Evolutionary conservation across 2,113 vertebrate species (phyloP).

Genomic region (Coregonus clupeaformis): DNA sequence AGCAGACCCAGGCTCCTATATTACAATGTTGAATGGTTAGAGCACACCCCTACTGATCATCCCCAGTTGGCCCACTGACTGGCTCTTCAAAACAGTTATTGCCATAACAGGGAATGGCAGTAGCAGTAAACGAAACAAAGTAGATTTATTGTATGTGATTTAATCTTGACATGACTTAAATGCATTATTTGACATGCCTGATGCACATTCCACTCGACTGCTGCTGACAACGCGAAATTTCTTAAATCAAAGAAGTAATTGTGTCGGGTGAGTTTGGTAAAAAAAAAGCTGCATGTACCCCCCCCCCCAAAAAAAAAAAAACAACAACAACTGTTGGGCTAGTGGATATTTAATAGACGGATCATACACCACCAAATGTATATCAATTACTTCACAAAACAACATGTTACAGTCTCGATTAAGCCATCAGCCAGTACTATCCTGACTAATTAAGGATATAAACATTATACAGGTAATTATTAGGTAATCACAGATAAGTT

Average conservation of each 20-base stretch:
- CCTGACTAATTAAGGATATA: no score
- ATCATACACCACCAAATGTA: no score
- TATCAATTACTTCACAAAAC: no score
- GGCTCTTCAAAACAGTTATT: not conserved
- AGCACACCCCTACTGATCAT: no score
- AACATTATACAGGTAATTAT: no score
- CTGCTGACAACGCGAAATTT: slow-evolving; percentile 50
- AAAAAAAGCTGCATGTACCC: not conserved
- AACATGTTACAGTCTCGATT: no score
- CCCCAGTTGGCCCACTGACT: no score
- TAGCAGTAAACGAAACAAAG: slow-evolving; percentile 11
- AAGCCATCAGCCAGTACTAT: no score
- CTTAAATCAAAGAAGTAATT: slow-evolving; percentile 27
- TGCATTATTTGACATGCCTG: slow-evolving; percentile 40
- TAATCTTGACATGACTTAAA: slow-evolving; percentile 46
- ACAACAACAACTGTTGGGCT: no score
- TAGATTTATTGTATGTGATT: slow-evolving; percentile 40
- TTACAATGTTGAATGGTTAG: slow-evolving; percentile 7
- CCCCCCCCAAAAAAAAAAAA: no score
- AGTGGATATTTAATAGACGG: no score
- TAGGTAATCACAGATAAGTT: no score
- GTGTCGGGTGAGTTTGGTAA: slow-evolving; percentile 12
- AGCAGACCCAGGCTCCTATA: not conserved
- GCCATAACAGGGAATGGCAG: not conserved
- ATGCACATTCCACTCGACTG: slow-evolving; percentile 36